phyloP scores from a whole-genome alignment of 2,113 vertebrate species.

The Suricata suricatta region DNA sequence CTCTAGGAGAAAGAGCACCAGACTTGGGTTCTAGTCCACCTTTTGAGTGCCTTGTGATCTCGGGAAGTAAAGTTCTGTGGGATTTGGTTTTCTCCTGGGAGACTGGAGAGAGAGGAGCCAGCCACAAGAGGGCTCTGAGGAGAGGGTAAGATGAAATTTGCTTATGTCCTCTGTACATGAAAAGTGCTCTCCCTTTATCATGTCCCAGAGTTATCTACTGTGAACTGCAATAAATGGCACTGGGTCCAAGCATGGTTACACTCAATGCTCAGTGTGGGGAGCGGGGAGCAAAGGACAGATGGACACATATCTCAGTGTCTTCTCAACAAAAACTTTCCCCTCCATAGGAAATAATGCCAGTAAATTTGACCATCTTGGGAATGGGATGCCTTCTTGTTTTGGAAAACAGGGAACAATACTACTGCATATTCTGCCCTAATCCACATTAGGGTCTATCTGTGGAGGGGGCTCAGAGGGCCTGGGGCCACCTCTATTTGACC shows the following conservation, averaged over 20 bases:
- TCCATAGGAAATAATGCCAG: neutral
- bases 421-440: neutral
- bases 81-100: neutral
- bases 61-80: neutral
- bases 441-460: neutral
- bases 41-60: neutral
- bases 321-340: neutral
- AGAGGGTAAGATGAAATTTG: neutral
- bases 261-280: neutral
- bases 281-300: neutral
- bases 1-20: neutral
- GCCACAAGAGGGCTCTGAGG: neutral
- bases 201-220: accelerated
- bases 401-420: neutral
- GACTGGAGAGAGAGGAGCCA: neutral
- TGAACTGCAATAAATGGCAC: neutral
- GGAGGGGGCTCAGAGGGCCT: neutral
- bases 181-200: neutral
- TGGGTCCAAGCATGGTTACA: neutral
- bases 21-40: neutral
- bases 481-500: neutral
- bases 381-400: neutral
- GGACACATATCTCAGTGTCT: neutral
- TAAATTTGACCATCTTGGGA: neutral
- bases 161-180: neutral